Evolutionary conservation across 2,888 invertebrate species (phyloP).

Genomic region (Morinoia aosen): DNA sequence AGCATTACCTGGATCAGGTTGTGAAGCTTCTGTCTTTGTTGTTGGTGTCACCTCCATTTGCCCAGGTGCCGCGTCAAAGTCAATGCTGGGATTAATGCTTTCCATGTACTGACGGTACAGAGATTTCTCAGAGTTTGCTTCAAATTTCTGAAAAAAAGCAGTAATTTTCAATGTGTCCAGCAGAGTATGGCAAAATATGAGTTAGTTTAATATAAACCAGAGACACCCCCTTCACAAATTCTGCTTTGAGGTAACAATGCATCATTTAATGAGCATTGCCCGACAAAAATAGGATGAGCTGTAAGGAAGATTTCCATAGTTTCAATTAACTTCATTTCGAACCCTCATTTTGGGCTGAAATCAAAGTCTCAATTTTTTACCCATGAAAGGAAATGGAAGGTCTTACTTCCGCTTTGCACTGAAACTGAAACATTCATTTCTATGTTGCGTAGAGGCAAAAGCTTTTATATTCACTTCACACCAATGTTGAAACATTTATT

Average conservation of each 20-base stretch:
- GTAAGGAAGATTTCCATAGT: too few species aligned
- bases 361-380: too few species aligned
- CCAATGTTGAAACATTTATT: too few species aligned
- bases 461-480: too few species aligned
- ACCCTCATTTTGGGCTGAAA: too few species aligned
- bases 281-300: not conserved
- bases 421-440: too few species aligned
- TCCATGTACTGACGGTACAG: slow-evolving; percentile 36
- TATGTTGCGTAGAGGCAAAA: too few species aligned
- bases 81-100: not conserved
- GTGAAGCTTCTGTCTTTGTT: not conserved
- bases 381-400: too few species aligned
- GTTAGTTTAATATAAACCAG: too few species aligned
- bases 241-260: not conserved
- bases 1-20: not conserved
- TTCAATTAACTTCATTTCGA: too few species aligned
- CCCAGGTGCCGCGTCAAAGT: not conserved
- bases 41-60: not conserved
- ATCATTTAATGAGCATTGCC: not conserved
- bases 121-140: not conserved
- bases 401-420: too few species aligned
- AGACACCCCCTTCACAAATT: not conserved
- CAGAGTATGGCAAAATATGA: not conserved
- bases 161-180: not conserved
- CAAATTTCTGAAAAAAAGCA: not conserved